phyloP scores from a whole-genome alignment of 2,888 invertebrate genomes.

The Colostygia pectinataria region DNA sequence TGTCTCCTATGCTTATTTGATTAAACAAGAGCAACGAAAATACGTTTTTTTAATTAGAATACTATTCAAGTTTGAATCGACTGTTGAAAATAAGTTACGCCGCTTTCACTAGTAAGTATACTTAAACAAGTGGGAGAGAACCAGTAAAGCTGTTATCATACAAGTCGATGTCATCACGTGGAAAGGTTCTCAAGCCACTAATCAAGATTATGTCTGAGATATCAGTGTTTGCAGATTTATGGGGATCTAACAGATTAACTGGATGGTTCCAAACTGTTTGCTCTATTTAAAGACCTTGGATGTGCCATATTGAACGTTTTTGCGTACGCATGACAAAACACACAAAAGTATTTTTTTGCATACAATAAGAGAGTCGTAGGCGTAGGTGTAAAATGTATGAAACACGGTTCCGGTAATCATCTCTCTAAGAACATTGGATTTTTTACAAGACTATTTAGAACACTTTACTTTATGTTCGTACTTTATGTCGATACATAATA shows the following conservation, averaged over 20 bases:
- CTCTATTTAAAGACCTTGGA: conserved; percentile 52
- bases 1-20: too few species aligned
- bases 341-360: too few species aligned
- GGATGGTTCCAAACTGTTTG: conserved; percentile 51
- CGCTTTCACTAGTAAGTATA: too few species aligned
- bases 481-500: too few species aligned
- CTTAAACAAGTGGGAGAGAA: neutral
- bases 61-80: too few species aligned
- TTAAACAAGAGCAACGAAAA: too few species aligned
- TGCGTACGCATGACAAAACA: too few species aligned
- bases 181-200: conserved; percentile 53
- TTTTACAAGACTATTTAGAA: neutral
- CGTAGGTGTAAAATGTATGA: too few species aligned
- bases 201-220: conserved; percentile 70
- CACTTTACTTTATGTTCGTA: neutral
- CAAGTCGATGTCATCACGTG: conserved; percentile 37
- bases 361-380: too few species aligned
- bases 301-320: neutral
- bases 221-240: conserved; percentile 70
- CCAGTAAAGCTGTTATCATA: conserved; percentile 20
- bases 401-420: too few species aligned
- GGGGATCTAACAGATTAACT: conserved; percentile 68
- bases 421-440: neutral
- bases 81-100: too few species aligned
- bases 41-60: too few species aligned